Evolutionary conservation across 1,140 invertebrate genomes (phyloP).

Genomic region (Camponotus vicinus): DNA sequence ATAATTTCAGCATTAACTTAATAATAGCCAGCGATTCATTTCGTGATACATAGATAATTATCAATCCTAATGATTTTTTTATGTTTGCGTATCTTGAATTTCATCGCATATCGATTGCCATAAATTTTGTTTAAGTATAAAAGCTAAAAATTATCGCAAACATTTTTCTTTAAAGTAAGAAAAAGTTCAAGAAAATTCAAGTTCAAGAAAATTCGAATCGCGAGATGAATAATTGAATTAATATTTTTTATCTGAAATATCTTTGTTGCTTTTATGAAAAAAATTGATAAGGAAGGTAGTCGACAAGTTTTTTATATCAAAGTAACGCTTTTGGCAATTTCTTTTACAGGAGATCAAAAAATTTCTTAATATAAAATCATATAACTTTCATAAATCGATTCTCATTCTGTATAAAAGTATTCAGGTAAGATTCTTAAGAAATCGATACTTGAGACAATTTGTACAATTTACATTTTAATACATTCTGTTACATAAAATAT

Average conservation of each 20-base stretch:
- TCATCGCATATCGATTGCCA: not conserved
- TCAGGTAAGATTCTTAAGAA: not conserved
- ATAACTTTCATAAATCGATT: slow-evolving; percentile 9
- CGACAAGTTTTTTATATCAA: no score
- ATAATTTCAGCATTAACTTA: slow-evolving; percentile 26
- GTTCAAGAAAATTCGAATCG: not conserved
- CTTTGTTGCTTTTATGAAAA: not conserved
- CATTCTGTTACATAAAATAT: not conserved
- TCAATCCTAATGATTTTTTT: slow-evolving; percentile 31
- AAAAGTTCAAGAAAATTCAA: not conserved
- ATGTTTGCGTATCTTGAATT: not conserved
- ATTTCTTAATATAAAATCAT: not conserved
- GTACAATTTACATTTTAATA: not conserved
- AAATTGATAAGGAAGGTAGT: not conserved
- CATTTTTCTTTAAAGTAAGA: not conserved
- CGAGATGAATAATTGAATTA: slow-evolving; percentile 2
- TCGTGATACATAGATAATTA: slow-evolving; percentile 20
- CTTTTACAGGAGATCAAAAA: not conserved
- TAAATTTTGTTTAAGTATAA: not conserved
- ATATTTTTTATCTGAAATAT: not conserved
- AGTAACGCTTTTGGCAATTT: no score
- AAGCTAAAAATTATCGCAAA: not conserved
- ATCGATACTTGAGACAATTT: not conserved
- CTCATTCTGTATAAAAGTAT: not conserved
- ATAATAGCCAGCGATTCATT: slow-evolving; percentile 8